Evolutionary conservation across 2,113 vertebrate genomes (phyloP), one percentile per base, ranked within the genome.

Genomic region (Thalassarche chlororhynchos): DNA sequence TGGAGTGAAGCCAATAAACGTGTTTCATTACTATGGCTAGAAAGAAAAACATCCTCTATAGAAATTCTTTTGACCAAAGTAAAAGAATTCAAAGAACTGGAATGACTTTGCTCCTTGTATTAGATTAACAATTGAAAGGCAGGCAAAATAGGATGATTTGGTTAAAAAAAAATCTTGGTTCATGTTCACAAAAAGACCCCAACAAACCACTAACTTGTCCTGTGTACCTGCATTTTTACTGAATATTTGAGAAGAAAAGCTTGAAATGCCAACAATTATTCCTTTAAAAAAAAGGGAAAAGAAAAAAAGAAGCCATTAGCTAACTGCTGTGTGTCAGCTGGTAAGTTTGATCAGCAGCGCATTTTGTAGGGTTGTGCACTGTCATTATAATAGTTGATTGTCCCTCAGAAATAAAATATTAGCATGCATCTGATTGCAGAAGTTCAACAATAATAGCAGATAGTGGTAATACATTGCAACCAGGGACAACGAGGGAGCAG

Each of bases 321-420:
- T 94, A 51, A 82, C 89, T 89, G 78, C 75, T 89, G 81, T 28
- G 77, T 64, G 36, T 93, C 91, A 87, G 62, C 69, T 83, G 70
- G 70, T 72, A 70, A 76, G 74, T 89, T 72, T 85, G 80, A 87
- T 78, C 78, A 87, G 75, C 1, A 5, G 54, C 66, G 61, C 49
- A 12, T 93, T 95, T 80, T 70, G 78, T 68, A 80, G 54, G 54
- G 38, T 93, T 83, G 49, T 75, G 76, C 65, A 82, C 83, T 94
- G 77, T 89, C 90, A 55, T 80, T 92, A 46, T 44, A 46, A 49
- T 40, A 76, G 78, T 38, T 58, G 51, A 85, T 91, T 93, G 66
- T 68, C 87, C 68, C 84, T 61, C 54, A 38, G 78, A 93, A 86
- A 84, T 93, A 91, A 95, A 94, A 87, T 89, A 94, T 85, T 94